Conservation (phyloP, 2,797 vertebrate genomes). For the Aulostomus chinensis region DNA sequence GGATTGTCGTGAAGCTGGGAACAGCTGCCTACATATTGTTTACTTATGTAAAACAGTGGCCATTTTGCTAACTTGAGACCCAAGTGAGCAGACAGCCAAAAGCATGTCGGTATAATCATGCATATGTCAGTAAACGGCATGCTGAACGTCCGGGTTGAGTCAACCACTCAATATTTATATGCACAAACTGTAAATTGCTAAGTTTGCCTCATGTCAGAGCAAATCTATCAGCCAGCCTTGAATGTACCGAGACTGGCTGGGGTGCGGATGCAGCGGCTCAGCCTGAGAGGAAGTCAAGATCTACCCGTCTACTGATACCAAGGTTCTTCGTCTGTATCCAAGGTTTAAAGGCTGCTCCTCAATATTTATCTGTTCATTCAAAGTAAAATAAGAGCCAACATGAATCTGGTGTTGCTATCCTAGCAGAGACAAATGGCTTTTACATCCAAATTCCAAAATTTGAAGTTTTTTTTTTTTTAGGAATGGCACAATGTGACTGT, state of each 20-base stretch:
- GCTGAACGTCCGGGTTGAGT: constrained; percentile 5
- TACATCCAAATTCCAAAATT: too few species aligned
- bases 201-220: constrained; percentile 4
- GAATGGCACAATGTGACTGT: too few species aligned
- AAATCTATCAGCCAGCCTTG: constrained; percentile 21
- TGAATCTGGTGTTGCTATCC: too few species aligned
- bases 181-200: constrained; percentile 22
- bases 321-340: too few species aligned
- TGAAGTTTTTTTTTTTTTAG: too few species aligned
- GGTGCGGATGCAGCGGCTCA: too few species aligned
- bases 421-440: too few species aligned
- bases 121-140: constrained; percentile 15
- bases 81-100: constrained; percentile 13
- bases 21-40: constrained; percentile 49
- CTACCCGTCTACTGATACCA: too few species aligned
- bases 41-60: constrained; percentile 32
- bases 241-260: too few species aligned
- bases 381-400: too few species aligned
- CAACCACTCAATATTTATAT: constrained; percentile 22
- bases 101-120: constrained; percentile 17
- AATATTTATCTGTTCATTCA: too few species aligned
- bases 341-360: not conserved
- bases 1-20: constrained; percentile 19
- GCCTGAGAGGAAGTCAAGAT: not conserved
- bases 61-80: constrained; percentile 5